A percentile compares a stretch with the other conserved stretches of the same genome.
Evolutionary conservation across 2,888 invertebrate genomes (phyloP).

Genomic region (Abrostola triplasia): DNA sequence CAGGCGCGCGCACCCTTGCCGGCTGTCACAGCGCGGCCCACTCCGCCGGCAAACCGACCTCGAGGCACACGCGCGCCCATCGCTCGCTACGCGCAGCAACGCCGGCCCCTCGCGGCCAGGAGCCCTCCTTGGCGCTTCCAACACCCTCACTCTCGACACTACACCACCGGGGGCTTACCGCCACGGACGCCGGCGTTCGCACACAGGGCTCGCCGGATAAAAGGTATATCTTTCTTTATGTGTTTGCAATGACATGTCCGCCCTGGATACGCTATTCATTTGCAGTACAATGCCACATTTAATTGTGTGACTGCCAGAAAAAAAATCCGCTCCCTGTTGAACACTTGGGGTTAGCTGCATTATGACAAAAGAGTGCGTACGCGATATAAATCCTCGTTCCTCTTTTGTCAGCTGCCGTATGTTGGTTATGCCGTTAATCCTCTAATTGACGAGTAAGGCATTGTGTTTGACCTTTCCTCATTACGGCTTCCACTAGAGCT

Average conservation of each 20-base stretch:
- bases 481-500: constrained; percentile 73
- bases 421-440: constrained; percentile 66
- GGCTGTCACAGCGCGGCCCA: constrained; percentile 74
- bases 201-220: constrained; percentile 80
- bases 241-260: constrained; percentile 68
- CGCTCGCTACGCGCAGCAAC: constrained; percentile 83
- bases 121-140: constrained; percentile 83
- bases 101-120: constrained; percentile 86
- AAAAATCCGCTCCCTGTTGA: constrained; percentile 50
- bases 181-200: constrained; percentile 83
- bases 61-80: constrained; percentile 81
- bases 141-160: constrained; percentile 67
- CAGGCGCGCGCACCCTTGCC: constrained; percentile 75
- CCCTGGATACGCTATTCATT: constrained; percentile 70
- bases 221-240: constrained; percentile 75
- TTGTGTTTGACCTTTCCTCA: constrained; percentile 75
- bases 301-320: constrained; percentile 58
- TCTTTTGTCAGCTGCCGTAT: constrained; percentile 60
- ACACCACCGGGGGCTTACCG: constrained; percentile 72
- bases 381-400: constrained; percentile 48
- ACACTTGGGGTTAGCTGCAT: constrained; percentile 67
- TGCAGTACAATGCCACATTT: constrained; percentile 67
- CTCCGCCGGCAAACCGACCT: constrained; percentile 85
- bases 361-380: constrained; percentile 65
- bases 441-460: constrained; percentile 66